Evolutionary conservation across 2,113 vertebrate species (phyloP).

Genomic region (Semnornis frantzii): DNA sequence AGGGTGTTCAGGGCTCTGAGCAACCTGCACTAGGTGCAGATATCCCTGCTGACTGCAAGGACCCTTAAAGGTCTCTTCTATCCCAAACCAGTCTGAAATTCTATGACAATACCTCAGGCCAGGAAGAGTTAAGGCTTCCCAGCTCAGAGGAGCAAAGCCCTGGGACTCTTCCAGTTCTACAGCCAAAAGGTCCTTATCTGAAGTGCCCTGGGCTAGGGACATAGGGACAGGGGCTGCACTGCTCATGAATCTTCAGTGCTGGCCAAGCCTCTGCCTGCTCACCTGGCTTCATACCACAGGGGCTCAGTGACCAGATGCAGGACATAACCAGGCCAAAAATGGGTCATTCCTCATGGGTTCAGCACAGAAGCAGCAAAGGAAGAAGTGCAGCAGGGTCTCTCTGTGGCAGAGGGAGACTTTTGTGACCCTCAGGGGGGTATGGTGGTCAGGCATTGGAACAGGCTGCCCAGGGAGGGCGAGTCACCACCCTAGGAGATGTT

Average conservation of each 20-base stretch:
- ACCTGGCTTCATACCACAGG: background rate
- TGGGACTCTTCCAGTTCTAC: background rate
- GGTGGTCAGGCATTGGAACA: too few relatives aligned
- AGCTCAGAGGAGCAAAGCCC: background rate
- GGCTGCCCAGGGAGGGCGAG: too few relatives aligned
- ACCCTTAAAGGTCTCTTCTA: too few relatives aligned
- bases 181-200: background rate
- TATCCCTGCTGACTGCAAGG: too few relatives aligned
- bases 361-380: background rate
- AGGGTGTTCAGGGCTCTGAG: too few relatives aligned
- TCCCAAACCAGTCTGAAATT: too few relatives aligned
- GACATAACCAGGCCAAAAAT: background rate
- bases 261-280: background rate
- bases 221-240: background rate
- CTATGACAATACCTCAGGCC: background rate
- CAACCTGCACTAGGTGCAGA: too few relatives aligned
- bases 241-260: background rate
- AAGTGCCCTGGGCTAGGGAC: fast-evolving
- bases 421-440: background rate
- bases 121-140: background rate
- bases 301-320: fast-evolving
- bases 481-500: too few relatives aligned
- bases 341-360: fast-evolving
- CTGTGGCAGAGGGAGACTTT: fast-evolving
- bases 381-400: too few relatives aligned